Evolutionary conservation across 1,140 invertebrate species (phyloP).

Genomic region (Tetramorium alpestre): DNA sequence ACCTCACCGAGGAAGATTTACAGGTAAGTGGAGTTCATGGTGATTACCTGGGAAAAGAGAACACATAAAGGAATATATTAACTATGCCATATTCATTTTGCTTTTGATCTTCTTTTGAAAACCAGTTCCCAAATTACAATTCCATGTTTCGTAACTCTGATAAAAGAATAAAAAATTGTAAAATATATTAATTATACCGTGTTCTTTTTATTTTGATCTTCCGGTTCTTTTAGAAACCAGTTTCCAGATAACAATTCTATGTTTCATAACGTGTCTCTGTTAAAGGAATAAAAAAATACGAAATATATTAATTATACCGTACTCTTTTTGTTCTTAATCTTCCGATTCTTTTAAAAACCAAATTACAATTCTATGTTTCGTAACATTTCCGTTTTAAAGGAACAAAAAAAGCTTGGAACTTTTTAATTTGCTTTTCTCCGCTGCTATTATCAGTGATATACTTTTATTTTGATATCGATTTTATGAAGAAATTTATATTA

Average conservation of each 20-base stretch:
- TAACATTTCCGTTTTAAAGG: neutral
- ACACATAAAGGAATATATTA: too few species aligned
- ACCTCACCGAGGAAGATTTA: constrained; percentile 82
- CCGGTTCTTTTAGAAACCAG: too few species aligned
- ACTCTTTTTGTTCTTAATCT: neutral
- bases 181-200: neutral
- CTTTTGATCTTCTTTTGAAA: too few species aligned
- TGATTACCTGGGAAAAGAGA: too few species aligned
- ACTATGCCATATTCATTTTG: neutral
- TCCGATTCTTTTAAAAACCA: neutral
- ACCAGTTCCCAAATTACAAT: too few species aligned
- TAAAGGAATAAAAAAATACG: neutral
- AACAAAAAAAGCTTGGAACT: neutral
- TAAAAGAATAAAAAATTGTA: neutral
- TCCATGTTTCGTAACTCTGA: too few species aligned
- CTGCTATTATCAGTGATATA: neutral
- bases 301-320: neutral
- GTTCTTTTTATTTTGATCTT: neutral
- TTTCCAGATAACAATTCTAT: too few species aligned
- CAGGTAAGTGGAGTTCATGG: constrained; percentile 72
- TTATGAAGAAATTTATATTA: constrained; percentile 28
- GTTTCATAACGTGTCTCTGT: too few species aligned
- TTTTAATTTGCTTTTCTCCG: neutral
- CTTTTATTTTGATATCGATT: constrained; percentile 38
- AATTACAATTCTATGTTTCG: neutral